Conservation (phyloP, 37 sponge, comb jelly and placozoan genomes). For the Chondrilla cf. caribensis region DNA sequence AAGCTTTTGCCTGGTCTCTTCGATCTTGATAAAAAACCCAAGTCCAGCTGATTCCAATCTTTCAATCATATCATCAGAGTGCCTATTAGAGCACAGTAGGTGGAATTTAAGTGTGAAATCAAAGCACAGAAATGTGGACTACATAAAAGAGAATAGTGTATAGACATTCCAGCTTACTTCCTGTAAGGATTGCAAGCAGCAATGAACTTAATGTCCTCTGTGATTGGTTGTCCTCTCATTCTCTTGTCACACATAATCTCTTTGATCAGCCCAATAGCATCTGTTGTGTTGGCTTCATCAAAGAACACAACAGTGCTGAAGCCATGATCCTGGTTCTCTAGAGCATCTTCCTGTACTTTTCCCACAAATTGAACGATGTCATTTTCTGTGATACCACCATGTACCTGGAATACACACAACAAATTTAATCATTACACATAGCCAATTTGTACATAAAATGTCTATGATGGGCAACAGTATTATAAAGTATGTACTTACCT, state of each 20-base stretch:
- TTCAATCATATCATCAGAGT: constrained; percentile 81
- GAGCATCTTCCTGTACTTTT: constrained; percentile 59
- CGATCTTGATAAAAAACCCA: constrained; percentile 66
- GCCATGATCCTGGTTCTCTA: constrained; percentile 28
- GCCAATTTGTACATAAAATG: no score
- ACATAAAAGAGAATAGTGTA: no score
- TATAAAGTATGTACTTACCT: background rate
- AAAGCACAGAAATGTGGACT: no score
- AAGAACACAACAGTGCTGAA: constrained; percentile 91
- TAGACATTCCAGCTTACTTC: constrained; percentile 27
- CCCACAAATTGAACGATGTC: constrained; percentile 48
- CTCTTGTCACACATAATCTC: constrained; percentile 98
- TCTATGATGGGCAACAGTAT: no score
- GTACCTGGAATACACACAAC: constrained; percentile 46
- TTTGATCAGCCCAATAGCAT: constrained; percentile 91
- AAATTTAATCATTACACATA: no score
- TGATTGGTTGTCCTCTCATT: constrained; percentile 73
- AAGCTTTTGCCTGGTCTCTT: constrained; percentile 60
- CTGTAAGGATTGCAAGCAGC: constrained; percentile 98
- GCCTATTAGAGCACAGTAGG: constrained; percentile 24
- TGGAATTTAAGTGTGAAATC: no score
- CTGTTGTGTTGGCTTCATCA: constrained; percentile 99
- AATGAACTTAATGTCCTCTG: constrained; percentile 81
- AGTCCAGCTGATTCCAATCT: constrained; percentile 84
- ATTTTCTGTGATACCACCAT: constrained; percentile 78